phyloP scores from a whole-genome alignment of 1,140 invertebrate species.

The Acromyrmex echinatior region DNA sequence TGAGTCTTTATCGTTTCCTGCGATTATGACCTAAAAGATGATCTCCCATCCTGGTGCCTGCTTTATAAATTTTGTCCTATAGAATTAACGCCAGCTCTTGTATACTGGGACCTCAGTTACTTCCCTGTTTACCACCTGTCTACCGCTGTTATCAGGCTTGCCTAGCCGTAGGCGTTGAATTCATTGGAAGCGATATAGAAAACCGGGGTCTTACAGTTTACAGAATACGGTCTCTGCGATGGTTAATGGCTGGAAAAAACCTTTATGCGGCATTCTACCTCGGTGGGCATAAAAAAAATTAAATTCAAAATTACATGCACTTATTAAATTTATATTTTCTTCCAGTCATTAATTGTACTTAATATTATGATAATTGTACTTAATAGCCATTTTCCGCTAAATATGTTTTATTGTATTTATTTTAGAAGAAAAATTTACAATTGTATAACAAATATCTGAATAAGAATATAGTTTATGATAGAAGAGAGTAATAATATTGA shows the following conservation, averaged over 20 bases:
- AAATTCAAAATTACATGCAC: background rate
- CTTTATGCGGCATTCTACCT: background rate
- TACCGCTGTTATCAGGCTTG: conserved; percentile 48
- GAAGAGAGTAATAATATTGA: conserved; percentile 12
- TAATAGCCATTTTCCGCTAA: background rate
- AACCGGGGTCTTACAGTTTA: conserved; percentile 27
- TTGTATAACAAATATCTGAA: background rate
- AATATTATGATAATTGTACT: background rate
- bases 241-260: conserved; percentile 42
- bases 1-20: conserved; percentile 29
- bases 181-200: conserved; percentile 48
- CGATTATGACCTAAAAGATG: conserved; percentile 37
- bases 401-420: background rate
- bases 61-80: conserved; percentile 35
- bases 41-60: conserved; percentile 7
- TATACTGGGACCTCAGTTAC: conserved; percentile 34
- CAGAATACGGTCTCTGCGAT: conserved; percentile 19
- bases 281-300: background rate
- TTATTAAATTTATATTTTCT: background rate
- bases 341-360: background rate
- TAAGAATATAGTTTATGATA: background rate
- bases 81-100: conserved; percentile 54
- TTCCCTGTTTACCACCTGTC: conserved; percentile 59
- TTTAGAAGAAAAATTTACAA: background rate
- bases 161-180: conserved; percentile 59